Evolutionary conservation across 1,140 invertebrate species (phyloP), one percentile per base, ranked within the genome.

Genomic region (Temnothorax nylanderi): DNA sequence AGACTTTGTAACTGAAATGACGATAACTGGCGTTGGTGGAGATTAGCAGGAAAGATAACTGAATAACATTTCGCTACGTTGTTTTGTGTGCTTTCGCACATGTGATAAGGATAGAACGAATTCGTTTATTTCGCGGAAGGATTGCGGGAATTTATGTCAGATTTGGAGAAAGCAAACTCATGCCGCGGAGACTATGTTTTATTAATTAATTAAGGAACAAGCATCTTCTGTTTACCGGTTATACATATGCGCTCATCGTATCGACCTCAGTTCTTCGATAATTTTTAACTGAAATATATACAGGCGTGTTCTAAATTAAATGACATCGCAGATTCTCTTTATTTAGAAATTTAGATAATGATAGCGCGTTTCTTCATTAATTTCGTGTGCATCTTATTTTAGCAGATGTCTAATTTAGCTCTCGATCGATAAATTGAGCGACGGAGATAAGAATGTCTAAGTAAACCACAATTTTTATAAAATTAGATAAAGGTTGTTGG

Each of bases 11-110:
- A 81, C 49, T 10, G 41, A 72, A 74, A 74, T 51, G 11, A 44
- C 16, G 37, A 82, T 58, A 78, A 69, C 5, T 54, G 13, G 13
- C 10, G 37, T 21, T 51, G 8, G 8, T 16, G 5, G 6, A 74
- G 80, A 82, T 82, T 82, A 82, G 10, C 18, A 21, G 21, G 67
- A 58, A 32, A 71, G 67, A 82, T 74, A 67, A 34, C 13, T 18
- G 47, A 51, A 18, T 1, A 34, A 58, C 18, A 18, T 78, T 65
- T 78, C 44, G 44, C 76, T 21, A n/a, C 3, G 21, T 41, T 6
- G 37, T 44, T 44, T 56, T 26, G 18, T 47, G 26, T 34, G 34
- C 21, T 34, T 78, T 82, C n/a, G 44, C n/a, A 8, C 2, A 21
- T 44, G 21, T 56, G 67, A 82, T 82, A 72, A 81, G 21, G 67